phyloP scores from a whole-genome alignment of 2,797 vertebrate species.

The Xenops minutus region DNA sequence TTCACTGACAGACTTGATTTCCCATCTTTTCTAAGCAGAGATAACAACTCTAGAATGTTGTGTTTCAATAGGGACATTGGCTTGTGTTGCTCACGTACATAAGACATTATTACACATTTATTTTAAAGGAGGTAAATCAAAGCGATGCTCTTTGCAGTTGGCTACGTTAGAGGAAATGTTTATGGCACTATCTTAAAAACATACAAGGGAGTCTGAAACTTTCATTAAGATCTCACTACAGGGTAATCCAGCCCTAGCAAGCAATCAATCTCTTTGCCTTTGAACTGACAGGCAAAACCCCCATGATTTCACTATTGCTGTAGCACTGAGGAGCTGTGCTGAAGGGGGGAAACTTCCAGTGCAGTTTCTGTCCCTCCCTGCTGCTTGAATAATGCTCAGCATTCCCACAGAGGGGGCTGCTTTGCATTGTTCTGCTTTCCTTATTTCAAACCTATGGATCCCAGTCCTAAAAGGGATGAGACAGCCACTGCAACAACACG shows the following conservation, averaged over 20 bases:
- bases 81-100: not conserved
- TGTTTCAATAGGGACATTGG: not conserved
- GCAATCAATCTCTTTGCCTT: not conserved
- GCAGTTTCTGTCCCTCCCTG: not conserved
- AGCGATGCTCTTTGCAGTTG: not conserved
- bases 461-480: not conserved
- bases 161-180: not conserved
- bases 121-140: slow-evolving; percentile 4
- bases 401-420: not conserved
- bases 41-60: not conserved
- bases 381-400: not conserved
- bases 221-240: not conserved
- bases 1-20: not conserved
- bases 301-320: not conserved
- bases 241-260: not conserved
- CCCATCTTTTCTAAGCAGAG: not conserved
- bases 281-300: not conserved
- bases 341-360: not conserved
- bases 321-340: not conserved
- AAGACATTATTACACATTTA: not conserved
- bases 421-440: not conserved
- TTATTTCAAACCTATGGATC: not conserved
- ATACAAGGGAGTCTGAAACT: not conserved
- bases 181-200: not conserved
- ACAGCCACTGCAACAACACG: not conserved